A percentile compares a stretch with the other conserved stretches of the same genome.
Conservation (phyloP, 2,888 invertebrate species). For the Muschampia plurimacula region DNA sequence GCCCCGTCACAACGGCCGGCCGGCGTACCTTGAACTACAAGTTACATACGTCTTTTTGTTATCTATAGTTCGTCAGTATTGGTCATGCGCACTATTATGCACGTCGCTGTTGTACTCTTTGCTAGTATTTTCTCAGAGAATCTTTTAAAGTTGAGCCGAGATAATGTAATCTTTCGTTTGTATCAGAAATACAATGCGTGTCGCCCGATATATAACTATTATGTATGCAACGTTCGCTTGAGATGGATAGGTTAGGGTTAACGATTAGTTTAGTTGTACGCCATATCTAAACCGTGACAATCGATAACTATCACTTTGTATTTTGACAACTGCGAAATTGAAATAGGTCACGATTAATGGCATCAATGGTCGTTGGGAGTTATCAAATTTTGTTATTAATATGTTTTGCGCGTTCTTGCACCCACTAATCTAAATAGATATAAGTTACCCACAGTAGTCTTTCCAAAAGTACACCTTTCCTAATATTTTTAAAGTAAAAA, state of each 20-base stretch:
- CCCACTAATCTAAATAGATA: too few species aligned
- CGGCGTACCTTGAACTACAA: slow-evolving; percentile 17
- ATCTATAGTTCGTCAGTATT: slow-evolving; percentile 32
- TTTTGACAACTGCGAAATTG: neutral
- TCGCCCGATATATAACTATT: neutral
- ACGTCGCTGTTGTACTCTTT: slow-evolving; percentile 13
- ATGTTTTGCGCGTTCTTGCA: neutral
- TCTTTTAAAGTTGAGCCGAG: slow-evolving; percentile 13
- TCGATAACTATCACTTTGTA: neutral
- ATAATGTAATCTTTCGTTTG: slow-evolving; percentile 30
- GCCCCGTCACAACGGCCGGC: slow-evolving; percentile 12
- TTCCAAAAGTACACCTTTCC: too few species aligned
- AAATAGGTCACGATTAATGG: slow-evolving; percentile 2
- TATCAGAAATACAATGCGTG: slow-evolving; percentile 15
- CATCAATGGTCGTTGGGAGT: too few species aligned
- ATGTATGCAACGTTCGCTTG: neutral
- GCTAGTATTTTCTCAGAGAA: slow-evolving; percentile 25
- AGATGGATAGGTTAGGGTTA: slow-evolving; percentile 10
- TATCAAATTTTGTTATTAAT: too few species aligned
- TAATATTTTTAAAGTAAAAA: too few species aligned
- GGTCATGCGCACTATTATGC: slow-evolving; percentile 33
- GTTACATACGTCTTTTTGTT: slow-evolving; percentile 14
- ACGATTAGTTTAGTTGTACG: slow-evolving; percentile 18
- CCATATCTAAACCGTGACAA: too few species aligned
- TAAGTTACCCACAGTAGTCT: too few species aligned